Percentiles rank a stretch among this genome's conserved stretches.
These are phyloP conservation scores for Nesogale talazaci DNA, from an alignment of 2,113 vertebrate genomes.

Conservation along the genomic window DNA sequence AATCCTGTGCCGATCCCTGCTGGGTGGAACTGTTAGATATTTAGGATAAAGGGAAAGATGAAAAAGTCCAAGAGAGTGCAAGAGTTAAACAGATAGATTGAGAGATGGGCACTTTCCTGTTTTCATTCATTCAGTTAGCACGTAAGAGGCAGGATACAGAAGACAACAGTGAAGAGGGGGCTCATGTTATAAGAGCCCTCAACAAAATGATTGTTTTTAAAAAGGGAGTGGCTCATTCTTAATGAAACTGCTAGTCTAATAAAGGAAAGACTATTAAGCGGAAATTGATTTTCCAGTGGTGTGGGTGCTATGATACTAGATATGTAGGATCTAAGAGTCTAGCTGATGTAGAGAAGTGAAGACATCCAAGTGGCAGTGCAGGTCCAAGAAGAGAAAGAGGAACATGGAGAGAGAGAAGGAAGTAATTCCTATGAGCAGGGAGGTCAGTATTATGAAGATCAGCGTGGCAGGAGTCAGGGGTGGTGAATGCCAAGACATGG, in stretches of 20 bases:
- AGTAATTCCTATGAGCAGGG: not conserved
- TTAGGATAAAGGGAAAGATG: constrained; percentile 68
- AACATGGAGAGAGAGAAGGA: not conserved
- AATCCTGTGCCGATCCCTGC: constrained; percentile 68
- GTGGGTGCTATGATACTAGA: not conserved
- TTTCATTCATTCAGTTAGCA: not conserved
- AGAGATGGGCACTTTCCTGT: not conserved
- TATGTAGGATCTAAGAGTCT: not conserved
- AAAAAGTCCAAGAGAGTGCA: constrained; percentile 58
- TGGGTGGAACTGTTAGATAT: constrained; percentile 72
- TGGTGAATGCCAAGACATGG: not conserved
- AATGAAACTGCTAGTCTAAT: not conserved
- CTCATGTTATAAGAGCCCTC: too few relatives aligned
- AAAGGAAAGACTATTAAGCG: not conserved
- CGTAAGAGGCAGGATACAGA: not conserved
- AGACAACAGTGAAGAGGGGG: too few relatives aligned
- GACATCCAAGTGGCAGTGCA: not conserved
- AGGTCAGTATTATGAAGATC: not conserved
- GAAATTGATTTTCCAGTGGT: not conserved
- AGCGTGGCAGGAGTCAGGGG: not conserved
- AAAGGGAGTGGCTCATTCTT: not conserved
- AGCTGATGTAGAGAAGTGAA: not conserved
- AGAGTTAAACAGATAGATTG: not conserved
- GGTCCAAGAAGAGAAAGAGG: not conserved
- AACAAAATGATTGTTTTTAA: not conserved